These are phyloP conservation scores for Epinephelus cyanopodus DNA, from an alignment of 2,113 vertebrate genomes.

Conservation along the genomic window DNA sequence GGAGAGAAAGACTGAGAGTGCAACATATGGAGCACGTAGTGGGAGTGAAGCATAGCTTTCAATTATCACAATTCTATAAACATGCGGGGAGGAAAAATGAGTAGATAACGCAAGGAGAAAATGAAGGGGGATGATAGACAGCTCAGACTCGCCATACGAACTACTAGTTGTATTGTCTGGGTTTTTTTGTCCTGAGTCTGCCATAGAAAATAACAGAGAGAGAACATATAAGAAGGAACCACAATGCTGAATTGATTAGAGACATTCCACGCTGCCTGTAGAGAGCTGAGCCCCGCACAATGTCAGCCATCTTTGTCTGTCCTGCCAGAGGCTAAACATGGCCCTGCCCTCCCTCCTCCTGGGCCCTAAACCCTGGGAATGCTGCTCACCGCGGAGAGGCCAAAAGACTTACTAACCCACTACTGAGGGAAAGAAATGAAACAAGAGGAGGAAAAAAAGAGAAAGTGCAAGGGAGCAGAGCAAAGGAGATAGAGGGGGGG, in stretches of 20 bases:
- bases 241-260: constrained; percentile 85
- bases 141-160: constrained; percentile 52
- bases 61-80: constrained; percentile 80
- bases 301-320: constrained; percentile 79
- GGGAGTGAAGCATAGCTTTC: constrained; percentile 78
- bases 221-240: constrained; percentile 64
- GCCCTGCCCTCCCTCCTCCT: constrained; percentile 72
- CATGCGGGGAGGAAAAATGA: constrained; percentile 74
- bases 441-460: constrained; percentile 12
- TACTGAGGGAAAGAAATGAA: constrained; percentile 59
- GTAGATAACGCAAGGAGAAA: constrained; percentile 69
- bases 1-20: constrained; percentile 61
- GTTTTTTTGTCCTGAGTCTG: constrained; percentile 54
- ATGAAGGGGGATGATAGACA: constrained; percentile 72
- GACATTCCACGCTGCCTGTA: constrained; percentile 78
- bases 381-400: constrained; percentile 60
- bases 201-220: constrained; percentile 69
- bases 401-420: constrained; percentile 70
- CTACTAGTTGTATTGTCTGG: constrained; percentile 63
- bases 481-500: constrained; percentile 26
- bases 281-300: constrained; percentile 64
- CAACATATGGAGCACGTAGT: constrained; percentile 77
- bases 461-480: constrained; percentile 33
- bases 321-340: constrained; percentile 77
- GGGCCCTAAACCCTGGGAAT: constrained; percentile 76